Base-by-base conservation (phyloP, 2,888 invertebrate genomes). In the Allygus modestus region DNA sequence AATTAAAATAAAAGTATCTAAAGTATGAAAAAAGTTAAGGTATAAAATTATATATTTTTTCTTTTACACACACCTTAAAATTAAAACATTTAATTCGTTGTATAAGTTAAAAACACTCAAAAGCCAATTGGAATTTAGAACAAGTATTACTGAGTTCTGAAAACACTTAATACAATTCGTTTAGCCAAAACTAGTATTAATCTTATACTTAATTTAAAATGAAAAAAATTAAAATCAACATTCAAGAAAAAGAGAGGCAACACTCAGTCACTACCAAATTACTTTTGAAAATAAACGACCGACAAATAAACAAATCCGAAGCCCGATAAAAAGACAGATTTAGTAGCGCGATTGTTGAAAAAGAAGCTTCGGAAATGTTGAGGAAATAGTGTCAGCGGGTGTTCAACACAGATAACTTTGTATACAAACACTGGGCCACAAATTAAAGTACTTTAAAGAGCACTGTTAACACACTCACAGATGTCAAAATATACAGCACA, bases 401-500 rank as follows among this genome's bases (percentile, higher is more conserved):
- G 28, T n/a, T 37, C 46, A 58, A 79, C 79, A 79, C 20, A 79
- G 79, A 79, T 79, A 79, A 79, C 58, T 79, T 79, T 79, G 79
- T 79, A 79, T 79, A 79, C 79, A 79, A 79, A 79, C 79, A 79
- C 58, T 54, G 37, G 58, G 54, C 37, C 79, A 79, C 79, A 79
- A 79, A 79, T 79, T 79, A 79, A 77, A 28, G 79, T 79, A 79
- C 79, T 58, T 79, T 79, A 28, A 79, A 79, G 51, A 77, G 51
- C 79, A 79, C 79, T 58, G 58, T 58, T 58, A 79, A 79, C 79
- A 79, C 79, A 79, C 79, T 79, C 58, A 79, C 58, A 79, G 79
- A 54, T 79, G 79, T 79, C 79, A 79, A 79, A 79, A 79, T 79
- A 79, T 79, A 79, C 79, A 58, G 79, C 79, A 79, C 79, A 54